Evolutionary conservation across 2,888 invertebrate genomes (phyloP).

Genomic region (Stegophylla sp.): DNA sequence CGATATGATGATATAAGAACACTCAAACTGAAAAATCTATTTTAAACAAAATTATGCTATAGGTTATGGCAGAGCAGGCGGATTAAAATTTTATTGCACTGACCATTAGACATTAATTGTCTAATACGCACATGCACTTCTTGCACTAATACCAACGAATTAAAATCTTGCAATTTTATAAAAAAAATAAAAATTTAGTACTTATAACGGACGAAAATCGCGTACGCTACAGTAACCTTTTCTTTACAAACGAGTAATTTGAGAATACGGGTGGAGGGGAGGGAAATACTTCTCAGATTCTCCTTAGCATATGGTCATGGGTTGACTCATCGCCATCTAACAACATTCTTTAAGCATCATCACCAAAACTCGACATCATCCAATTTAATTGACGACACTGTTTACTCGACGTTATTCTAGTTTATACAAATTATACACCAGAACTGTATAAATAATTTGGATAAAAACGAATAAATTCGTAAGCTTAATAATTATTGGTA

Average conservation of each 20-base stretch:
- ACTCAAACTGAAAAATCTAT: too few species aligned
- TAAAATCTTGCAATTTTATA: too few species aligned
- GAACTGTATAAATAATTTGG: neutral
- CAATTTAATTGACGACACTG: slow-evolving; percentile 28
- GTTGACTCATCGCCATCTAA: slow-evolving; percentile 35
- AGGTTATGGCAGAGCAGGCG: too few species aligned
- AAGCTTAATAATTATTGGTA: neutral
- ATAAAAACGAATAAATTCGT: neutral
- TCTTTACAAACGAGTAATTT: neutral
- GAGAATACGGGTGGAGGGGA: slow-evolving; percentile 1
- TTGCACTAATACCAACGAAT: too few species aligned
- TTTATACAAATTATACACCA: neutral
- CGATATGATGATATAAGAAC: too few species aligned
- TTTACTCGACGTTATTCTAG: neutral
- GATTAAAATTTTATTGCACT: too few species aligned
- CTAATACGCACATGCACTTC: too few species aligned
- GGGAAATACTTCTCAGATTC: slow-evolving; percentile 33
- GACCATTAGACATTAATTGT: too few species aligned
- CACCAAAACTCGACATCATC: slow-evolving; percentile 7
- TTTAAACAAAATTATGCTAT: too few species aligned
- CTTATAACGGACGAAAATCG: too few species aligned
- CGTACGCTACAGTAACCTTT: neutral
- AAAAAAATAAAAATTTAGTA: neutral
- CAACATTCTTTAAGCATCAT: slow-evolving; percentile 29
- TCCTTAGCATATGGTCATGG: slow-evolving; percentile 41